Evolutionary conservation across 2,113 vertebrate genomes (phyloP), one percentile per base, ranked within the genome.

Genomic region (Perca fluviatilis): DNA sequence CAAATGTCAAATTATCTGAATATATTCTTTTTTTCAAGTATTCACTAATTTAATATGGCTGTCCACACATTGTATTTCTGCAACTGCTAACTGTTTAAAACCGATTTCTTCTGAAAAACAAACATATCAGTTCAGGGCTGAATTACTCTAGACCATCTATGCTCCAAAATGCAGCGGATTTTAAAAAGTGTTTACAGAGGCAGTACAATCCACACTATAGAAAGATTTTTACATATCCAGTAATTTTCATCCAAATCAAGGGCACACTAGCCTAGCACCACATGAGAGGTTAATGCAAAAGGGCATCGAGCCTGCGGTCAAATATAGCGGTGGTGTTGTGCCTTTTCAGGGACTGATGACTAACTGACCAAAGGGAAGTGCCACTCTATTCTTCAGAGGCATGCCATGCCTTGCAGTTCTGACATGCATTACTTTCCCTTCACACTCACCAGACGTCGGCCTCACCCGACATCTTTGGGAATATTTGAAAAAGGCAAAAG

Each of bases 401-500:
- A 60, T 54, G 76, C 25, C 51, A 70, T 75, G 23, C 71, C 68
- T 57, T 63, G 33, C 33, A 33, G 50, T 62, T 62, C 79, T 77
- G 84, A 86, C 61, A 72, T 27, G 77, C 51, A 46, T 64, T 49
- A 10, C 78, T 83, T 77, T 83, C 53, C 71, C 70, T 51, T 66
- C 30, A 60, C 62, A 81, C 80, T 77, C 68, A 50, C 33, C 62
- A 76, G 70, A 74, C 71, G 15, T 72, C 77, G 63, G 27, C 77
- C 58, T 78, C 70, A 11, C 33, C 23, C 4, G 62, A 88, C 66
- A 85, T 86, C 79, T 88, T 76, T 77, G 71, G 79, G 84, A 88
- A 86, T 83, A 73, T 86, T 85, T 92, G 77, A 87, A 79, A 51
- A 88, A 80, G 86, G 77, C 78, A 86, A 84, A 83, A 86, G 80